phyloP scores from a whole-genome alignment of 2,797 vertebrate genomes.

The Caiman crocodilus region DNA sequence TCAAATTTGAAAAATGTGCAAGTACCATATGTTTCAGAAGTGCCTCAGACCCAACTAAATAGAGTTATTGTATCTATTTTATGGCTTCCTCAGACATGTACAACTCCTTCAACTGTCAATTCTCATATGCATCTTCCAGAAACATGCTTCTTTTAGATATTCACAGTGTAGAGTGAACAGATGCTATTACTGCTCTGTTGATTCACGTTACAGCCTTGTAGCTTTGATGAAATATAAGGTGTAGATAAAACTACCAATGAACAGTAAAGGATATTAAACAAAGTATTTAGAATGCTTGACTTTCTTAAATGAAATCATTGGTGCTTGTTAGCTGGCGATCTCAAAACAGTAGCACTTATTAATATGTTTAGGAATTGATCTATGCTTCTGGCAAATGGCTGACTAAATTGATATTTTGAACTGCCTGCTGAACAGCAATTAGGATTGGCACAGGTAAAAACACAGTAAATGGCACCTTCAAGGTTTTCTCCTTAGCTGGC shows the following conservation, averaged over 20 bases:
- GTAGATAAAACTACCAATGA: conserved; percentile 17
- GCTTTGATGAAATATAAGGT: background rate
- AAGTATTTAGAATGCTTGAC: conserved; percentile 24
- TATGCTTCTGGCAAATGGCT: background rate
- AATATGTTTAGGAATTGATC: background rate
- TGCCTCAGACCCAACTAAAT: conserved; percentile 20
- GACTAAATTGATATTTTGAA: background rate
- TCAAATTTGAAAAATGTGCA: conserved; percentile 19
- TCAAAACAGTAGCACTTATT: background rate
- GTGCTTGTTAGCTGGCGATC: background rate
- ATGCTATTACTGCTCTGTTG: conserved; percentile 30
- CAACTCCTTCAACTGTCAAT: background rate
- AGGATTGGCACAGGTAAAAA: background rate
- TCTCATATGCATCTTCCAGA: background rate
- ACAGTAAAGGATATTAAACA: conserved; percentile 15
- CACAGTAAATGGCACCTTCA: background rate
- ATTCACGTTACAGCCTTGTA: conserved; percentile 21
- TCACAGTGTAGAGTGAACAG: conserved; percentile 22
- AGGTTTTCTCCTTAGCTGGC: background rate
- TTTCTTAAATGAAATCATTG: background rate
- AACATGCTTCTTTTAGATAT: background rate
- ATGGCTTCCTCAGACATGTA: background rate
- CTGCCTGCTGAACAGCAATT: background rate
- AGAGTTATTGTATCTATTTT: background rate
- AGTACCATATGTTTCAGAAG: background rate